Percentiles rank a stretch among this genome's conserved stretches.
phyloP scores from a whole-genome alignment of 2,888 invertebrate genomes.

The Papilio demoleus region DNA sequence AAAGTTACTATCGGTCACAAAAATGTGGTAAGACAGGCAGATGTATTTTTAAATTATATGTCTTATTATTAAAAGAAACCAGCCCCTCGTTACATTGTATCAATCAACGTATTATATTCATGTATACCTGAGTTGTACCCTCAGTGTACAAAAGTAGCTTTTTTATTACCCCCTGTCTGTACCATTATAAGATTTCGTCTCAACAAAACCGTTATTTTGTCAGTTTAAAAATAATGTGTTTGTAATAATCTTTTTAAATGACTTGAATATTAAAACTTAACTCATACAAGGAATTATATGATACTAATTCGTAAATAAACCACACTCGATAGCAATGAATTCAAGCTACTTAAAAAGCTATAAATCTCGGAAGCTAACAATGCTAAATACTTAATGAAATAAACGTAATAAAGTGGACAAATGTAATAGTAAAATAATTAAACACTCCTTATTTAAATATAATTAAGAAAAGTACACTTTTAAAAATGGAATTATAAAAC shows the following conservation, averaged over 20 bases:
- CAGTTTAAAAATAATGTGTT: background rate
- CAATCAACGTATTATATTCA: background rate
- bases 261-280: background rate
- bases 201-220: background rate
- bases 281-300: too few species aligned
- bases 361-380: too few species aligned
- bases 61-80: background rate
- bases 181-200: background rate
- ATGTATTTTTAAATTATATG: background rate
- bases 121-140: constrained; percentile 17
- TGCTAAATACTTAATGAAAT: too few species aligned
- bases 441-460: too few species aligned
- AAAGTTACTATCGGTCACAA: too few species aligned
- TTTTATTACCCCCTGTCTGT: background rate
- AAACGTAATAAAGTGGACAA: too few species aligned
- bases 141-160: background rate
- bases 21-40: constrained; percentile 11
- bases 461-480: too few species aligned
- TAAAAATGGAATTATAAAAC: too few species aligned
- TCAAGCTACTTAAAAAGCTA: too few species aligned
- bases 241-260: background rate
- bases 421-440: too few species aligned
- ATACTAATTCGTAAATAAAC: too few species aligned
- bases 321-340: too few species aligned
- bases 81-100: constrained; percentile 6